Evolutionary conservation across 2,888 invertebrate genomes (phyloP), one percentile per base, ranked within the genome.

Genomic region (Trichopoda pennipes): DNA sequence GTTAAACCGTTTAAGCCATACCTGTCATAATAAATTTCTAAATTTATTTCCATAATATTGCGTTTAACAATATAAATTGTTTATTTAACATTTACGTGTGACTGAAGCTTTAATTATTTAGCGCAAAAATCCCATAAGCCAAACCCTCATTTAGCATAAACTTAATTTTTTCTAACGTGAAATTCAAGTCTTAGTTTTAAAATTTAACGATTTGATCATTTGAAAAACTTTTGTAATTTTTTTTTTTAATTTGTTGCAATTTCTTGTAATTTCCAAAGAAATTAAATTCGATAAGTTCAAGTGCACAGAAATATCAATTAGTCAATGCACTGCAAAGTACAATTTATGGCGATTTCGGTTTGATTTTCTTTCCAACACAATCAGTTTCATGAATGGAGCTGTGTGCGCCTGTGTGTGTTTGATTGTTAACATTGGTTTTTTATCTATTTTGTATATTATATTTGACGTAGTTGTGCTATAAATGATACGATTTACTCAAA

Each of bases 401-500:
- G 56, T 56, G 42, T 42, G n/a, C 32, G n/a, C 42, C n/a, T 56
- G 16, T 32, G 19, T 53, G 38, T 4, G 42, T 28, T 19, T 55
- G 42, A 10, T 10, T 51, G 51, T 60, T 44, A 28, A 47, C 51
- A 60, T 49, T 66, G 16, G 6, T n/a, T 16, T 61, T 47, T 35
- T 63, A 69, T 44, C 53, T 51, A 42, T 58, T 51, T 69, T 68
- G 32, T 10, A 64, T 75, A 80, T 86, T 49, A 86, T 2, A 86
- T 75, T 81, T 89, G 88, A 8, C 87, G 85, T 35, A 89, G 81
- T 23, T 88, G 83, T 0, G 88, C 87, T 14, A 88, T 87, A 70
- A 86, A 86, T 1, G 87, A 77, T 87, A 88, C 2, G 88, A 86
- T 61, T 88, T 88, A 81, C 87, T 85, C 6, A 89, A 85, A 19